These are phyloP conservation scores for Lepus oiostolus DNA, from an alignment of 2,797 vertebrate genomes.

Conservation along the genomic window DNA sequence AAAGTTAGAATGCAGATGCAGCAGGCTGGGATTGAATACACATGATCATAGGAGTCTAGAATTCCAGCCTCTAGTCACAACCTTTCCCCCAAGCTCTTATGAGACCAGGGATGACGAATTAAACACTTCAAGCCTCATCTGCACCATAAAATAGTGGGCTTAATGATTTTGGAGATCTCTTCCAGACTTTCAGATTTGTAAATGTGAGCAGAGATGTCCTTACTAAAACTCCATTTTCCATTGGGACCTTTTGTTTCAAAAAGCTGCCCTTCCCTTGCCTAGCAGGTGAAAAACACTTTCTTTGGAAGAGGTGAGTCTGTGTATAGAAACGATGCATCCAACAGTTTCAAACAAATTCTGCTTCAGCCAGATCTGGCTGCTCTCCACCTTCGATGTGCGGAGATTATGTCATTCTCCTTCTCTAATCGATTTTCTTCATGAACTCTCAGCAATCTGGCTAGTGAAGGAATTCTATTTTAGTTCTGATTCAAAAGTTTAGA, in stretches of 20 bases:
- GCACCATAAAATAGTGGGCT: neutral
- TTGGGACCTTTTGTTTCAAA: neutral
- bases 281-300: neutral
- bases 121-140: neutral
- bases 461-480: neutral
- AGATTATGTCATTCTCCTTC: neutral
- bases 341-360: neutral
- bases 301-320: neutral
- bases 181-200: neutral
- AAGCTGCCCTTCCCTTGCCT: neutral
- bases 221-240: neutral
- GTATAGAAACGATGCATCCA: neutral
- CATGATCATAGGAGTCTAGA: neutral
- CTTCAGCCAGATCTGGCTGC: neutral
- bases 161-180: neutral
- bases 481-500: neutral
- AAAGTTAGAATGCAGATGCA: conserved; percentile 1
- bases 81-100: neutral
- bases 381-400: neutral
- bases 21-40: neutral
- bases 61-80: neutral
- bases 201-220: neutral
- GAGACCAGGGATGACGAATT: neutral
- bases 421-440: neutral
- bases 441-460: neutral